These are phyloP conservation scores for Microvelia longipes DNA, from an alignment of 1,140 invertebrate species.

Conservation along the genomic window DNA sequence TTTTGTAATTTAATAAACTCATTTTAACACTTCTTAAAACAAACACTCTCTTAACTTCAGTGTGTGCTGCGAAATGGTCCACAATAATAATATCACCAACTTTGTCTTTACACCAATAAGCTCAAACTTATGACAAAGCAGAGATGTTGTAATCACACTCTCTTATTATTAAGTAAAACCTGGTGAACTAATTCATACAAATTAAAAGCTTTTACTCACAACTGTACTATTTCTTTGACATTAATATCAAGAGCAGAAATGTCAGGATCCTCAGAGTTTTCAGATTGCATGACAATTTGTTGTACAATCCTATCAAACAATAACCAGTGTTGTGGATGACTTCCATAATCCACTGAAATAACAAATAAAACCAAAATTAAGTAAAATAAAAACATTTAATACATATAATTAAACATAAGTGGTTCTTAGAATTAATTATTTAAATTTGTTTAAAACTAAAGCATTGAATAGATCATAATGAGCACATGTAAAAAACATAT, in stretches of 20 bases:
- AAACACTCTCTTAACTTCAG: not conserved
- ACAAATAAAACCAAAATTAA: not conserved
- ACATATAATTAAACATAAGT: not conserved
- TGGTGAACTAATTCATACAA: not conserved
- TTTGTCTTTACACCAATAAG: too few relatives aligned
- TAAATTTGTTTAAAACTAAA: not conserved
- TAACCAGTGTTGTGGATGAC: conserved; percentile 80
- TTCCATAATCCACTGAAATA: conserved; percentile 52
- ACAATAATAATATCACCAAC: too few relatives aligned
- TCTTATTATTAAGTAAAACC: not conserved
- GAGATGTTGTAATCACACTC: too few relatives aligned
- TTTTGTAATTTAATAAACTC: conserved; percentile 1
- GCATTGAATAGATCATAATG: too few relatives aligned
- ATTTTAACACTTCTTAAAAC: too few relatives aligned
- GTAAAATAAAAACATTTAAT: not conserved
- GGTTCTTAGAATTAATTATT: not conserved
- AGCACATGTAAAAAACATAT: too few relatives aligned
- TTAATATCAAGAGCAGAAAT: conserved; percentile 74
- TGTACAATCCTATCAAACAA: conserved; percentile 90
- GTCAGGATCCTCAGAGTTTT: conserved; percentile 61
- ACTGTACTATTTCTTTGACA: conserved; percentile 75
- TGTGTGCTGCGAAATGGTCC: too few relatives aligned
- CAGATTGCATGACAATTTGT: conserved; percentile 78
- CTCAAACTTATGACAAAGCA: too few relatives aligned
- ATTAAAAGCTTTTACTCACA: conserved; percentile 34